A percentile compares a stretch with the other conserved stretches of the same genome.
These are phyloP conservation scores for Drosophila emarginata DNA, from an alignment of 2,888 invertebrate species.

Conservation along the genomic window DNA sequence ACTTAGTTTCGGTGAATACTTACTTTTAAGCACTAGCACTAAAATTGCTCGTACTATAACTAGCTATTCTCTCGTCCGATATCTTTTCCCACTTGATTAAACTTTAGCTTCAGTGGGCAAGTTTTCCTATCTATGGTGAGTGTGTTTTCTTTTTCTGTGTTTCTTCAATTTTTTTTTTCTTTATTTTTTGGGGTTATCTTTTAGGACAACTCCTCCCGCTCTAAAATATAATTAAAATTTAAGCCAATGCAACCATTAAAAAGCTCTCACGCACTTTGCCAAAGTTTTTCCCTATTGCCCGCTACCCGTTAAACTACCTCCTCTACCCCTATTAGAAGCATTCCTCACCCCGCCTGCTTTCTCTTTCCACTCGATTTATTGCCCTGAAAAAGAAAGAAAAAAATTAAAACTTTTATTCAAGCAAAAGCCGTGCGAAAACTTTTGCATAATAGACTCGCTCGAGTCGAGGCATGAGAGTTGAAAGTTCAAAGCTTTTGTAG, in stretches of 20 bases:
- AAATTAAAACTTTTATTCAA: slow-evolving; percentile 35
- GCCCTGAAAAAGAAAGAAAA: slow-evolving; percentile 53
- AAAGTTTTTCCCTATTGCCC: slow-evolving; percentile 35
- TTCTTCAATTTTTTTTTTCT: slow-evolving; percentile 15
- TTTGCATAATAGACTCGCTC: slow-evolving; percentile 61
- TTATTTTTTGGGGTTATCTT: slow-evolving; percentile 14
- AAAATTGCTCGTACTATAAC: too few relatives aligned
- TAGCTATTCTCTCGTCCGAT: not conserved
- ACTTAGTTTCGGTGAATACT: too few relatives aligned
- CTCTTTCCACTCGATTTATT: slow-evolving; percentile 69
- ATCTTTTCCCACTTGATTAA: slow-evolving; percentile 6
- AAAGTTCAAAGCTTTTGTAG: slow-evolving; percentile 76
- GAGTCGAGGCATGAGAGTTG: slow-evolving; percentile 51
- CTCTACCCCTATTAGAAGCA: slow-evolving; percentile 6
- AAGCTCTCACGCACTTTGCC: slow-evolving; percentile 45
- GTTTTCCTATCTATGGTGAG: not conserved
- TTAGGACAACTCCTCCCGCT: not conserved
- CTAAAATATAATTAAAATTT: slow-evolving; percentile 47
- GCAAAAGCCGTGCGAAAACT: slow-evolving; percentile 45
- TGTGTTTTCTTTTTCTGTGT: not conserved
- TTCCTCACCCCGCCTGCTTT: not conserved
- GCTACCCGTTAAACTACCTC: slow-evolving; percentile 41
- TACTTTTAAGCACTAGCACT: too few relatives aligned
- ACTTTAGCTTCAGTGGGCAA: not conserved
- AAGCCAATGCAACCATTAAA: slow-evolving; percentile 48